Conservation (phyloP, 92 coral and sea anemone genomes). For the Paragorgia papillata region DNA sequence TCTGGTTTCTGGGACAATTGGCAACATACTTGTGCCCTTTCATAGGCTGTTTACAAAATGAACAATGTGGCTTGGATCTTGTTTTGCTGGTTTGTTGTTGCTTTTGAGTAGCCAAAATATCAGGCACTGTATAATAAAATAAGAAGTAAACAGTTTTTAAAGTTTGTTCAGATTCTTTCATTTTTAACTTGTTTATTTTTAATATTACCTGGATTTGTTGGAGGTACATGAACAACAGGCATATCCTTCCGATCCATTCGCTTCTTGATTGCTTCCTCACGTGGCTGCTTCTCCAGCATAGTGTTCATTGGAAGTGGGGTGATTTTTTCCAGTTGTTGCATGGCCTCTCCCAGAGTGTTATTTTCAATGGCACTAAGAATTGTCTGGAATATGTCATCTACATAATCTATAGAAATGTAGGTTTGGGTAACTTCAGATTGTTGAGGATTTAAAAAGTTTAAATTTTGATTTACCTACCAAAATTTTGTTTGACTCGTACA, state of each 20-base stretch:
- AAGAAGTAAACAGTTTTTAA: too few relatives aligned
- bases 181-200: background rate
- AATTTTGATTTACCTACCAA: slow-evolving; percentile 17
- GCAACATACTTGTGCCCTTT: slow-evolving; percentile 35
- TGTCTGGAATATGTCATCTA: too few relatives aligned
- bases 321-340: slow-evolving; percentile 6
- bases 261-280: slow-evolving; percentile 20
- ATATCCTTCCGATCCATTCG: slow-evolving; percentile 21
- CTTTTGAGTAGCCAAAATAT: too few relatives aligned
- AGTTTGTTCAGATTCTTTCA: too few relatives aligned
- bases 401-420: too few relatives aligned
- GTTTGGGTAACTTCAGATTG: too few relatives aligned
- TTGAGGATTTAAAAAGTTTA: too few relatives aligned
- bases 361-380: slow-evolving; percentile 21
- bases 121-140: too few relatives aligned
- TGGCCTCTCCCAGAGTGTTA: slow-evolving; percentile 32
- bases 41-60: slow-evolving; percentile 23
- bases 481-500: slow-evolving; percentile 25
- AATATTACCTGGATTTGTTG: slow-evolving; percentile 29
- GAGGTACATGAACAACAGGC: slow-evolving; percentile 46
- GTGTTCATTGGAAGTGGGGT: slow-evolving; percentile 49
- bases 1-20: too few relatives aligned
- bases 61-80: slow-evolving; percentile 2
- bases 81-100: background rate
- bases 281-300: slow-evolving; percentile 39